Evolutionary conservation across 2,888 invertebrate species (phyloP), one percentile per base, ranked within the genome.

Genomic region (Villa cingulata): DNA sequence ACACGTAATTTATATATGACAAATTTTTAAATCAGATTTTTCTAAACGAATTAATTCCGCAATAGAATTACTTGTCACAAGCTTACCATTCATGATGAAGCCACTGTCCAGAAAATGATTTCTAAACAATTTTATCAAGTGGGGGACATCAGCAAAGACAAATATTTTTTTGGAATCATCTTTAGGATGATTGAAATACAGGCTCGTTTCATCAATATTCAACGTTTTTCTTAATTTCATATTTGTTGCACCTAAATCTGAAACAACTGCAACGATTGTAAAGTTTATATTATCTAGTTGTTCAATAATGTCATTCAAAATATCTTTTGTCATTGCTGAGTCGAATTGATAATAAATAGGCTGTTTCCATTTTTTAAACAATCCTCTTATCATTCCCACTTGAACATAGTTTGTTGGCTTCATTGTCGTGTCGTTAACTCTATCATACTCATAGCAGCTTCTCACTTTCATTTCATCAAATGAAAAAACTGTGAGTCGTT

Each of bases 31-130:
- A 27, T 46, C 46, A 14, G 36, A 44, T 27, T 27, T 16, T 12
- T 17, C 12, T 12, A 7, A 2, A 2, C 17, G 20, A 10, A 46
- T 2, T 2, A 46, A 10, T 23, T 34, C 36, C 17, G 23, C 34
- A 23, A 46, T 48, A 10, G 34, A 55, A 3, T 14, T 48, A 38
- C 12, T 44, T 12, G 16, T 51, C 40, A 43, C 18, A 4, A 44
- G 1, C 20, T 51, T 41, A 5, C 41, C 48, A 19, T 54, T 37
- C 3, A 52, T 23, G 1, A 51, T 4, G 12, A 55, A 51, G 1
- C 56, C 56, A 2, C 42, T 14, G 17, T 45, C 46, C 10, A 57
- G 29, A 20, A 48, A 57, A 23, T 55, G 50, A n/a, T 56, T 53
- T n/a, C 55, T 40, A 7, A 58, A 29, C 3, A 53, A 36, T 23